Conservation (phyloP, 2,113 vertebrate genomes). For the Galemys pyrenaicus region DNA sequence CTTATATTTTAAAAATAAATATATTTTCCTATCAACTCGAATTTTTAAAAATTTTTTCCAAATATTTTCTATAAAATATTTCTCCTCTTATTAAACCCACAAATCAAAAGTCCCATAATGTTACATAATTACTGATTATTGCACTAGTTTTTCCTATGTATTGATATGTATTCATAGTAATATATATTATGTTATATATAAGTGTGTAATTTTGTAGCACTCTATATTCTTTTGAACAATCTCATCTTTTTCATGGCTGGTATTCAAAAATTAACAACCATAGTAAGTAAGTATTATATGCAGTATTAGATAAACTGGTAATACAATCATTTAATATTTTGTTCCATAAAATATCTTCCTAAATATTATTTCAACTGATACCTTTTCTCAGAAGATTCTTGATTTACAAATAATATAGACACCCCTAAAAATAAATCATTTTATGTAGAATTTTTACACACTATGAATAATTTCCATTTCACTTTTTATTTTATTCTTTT, state of each 20-base stretch:
- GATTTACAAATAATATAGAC: not conserved
- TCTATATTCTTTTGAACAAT: not conserved
- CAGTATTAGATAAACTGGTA: not conserved
- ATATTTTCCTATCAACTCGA: too few relatives aligned
- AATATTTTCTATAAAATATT: too few relatives aligned
- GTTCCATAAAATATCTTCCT: not conserved
- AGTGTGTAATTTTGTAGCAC: too few relatives aligned
- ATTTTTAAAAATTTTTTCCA: too few relatives aligned
- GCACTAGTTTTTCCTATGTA: too few relatives aligned
- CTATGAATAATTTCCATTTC: not conserved
- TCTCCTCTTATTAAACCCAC: too few relatives aligned
- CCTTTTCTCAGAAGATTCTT: not conserved
- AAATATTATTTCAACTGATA: not conserved
- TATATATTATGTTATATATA: too few relatives aligned
- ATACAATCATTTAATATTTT: not conserved
- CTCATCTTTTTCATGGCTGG: not conserved
- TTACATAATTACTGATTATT: not conserved
- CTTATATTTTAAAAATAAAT: not conserved
- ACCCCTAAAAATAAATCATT: not conserved
- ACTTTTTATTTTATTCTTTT: not conserved
- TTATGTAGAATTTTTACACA: not conserved
- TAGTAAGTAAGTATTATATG: not conserved
- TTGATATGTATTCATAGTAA: too few relatives aligned
- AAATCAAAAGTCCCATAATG: not conserved
- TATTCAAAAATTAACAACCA: not conserved